Percentiles rank a stretch among this genome's conserved stretches.
These are phyloP conservation scores for Ctenomys sociabilis DNA, from an alignment of 2,113 vertebrate species.

Conservation along the genomic window DNA sequence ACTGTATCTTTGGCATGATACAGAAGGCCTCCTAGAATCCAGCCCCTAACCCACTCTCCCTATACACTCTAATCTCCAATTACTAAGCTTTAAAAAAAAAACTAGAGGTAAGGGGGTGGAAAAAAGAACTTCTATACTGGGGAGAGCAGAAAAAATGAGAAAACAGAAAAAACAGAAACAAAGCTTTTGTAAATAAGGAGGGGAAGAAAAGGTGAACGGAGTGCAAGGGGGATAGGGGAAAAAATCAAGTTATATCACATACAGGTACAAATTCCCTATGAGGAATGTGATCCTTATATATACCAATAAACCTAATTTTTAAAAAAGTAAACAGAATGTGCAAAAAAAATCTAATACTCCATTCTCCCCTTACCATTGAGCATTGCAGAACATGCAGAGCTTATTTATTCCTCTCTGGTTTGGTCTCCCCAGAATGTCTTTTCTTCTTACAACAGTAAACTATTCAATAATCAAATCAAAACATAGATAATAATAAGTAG, in stretches of 20 bases:
- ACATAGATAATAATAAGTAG: background rate
- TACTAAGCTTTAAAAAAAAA: background rate
- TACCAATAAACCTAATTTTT: too few relatives aligned
- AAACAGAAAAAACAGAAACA: too few relatives aligned
- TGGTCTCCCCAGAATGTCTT: conserved; percentile 25
- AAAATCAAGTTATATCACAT: too few relatives aligned
- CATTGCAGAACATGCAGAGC: background rate
- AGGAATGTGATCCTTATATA: too few relatives aligned
- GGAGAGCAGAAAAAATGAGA: too few relatives aligned
- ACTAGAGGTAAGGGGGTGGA: too few relatives aligned
- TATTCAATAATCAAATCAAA: conserved; percentile 3
- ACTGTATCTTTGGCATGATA: background rate
- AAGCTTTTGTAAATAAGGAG: too few relatives aligned
- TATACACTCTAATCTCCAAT: background rate
- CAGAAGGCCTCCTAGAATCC: conserved; percentile 34
- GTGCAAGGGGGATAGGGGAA: too few relatives aligned
- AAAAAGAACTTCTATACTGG: too few relatives aligned
- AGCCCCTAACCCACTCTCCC: background rate
- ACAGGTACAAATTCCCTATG: too few relatives aligned
- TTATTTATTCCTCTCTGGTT: conserved; percentile 5
- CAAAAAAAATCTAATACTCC: background rate
- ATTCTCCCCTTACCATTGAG: background rate
- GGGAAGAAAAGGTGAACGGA: too few relatives aligned
- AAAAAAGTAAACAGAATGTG: too few relatives aligned
- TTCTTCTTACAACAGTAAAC: conserved; percentile 10